Evolutionary conservation across 2,888 invertebrate species (phyloP).

Genomic region (Pasiphila rectangulata): DNA sequence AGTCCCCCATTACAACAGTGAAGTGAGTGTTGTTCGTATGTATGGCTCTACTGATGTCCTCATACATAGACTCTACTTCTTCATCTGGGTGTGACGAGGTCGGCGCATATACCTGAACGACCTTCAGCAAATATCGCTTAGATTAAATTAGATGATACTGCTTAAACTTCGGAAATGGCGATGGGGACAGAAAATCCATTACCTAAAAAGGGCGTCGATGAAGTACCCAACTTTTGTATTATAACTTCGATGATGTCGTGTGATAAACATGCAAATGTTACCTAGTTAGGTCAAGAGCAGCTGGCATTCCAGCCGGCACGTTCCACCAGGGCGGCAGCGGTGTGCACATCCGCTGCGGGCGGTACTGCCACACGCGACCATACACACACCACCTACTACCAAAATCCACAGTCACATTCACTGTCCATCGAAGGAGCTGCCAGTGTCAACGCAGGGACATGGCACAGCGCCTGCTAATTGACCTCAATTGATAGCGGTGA

Average conservation of each 20-base stretch:
- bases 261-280: constrained; percentile 42
- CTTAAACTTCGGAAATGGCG: too few relatives aligned
- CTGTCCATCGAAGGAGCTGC: constrained; percentile 52
- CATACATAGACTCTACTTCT: too few relatives aligned
- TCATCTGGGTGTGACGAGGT: too few relatives aligned
- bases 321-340: constrained; percentile 73
- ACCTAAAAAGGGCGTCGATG: too few relatives aligned
- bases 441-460: constrained; percentile 72
- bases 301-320: constrained; percentile 77
- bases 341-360: constrained; percentile 76
- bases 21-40: too few relatives aligned
- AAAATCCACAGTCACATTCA: constrained; percentile 60
- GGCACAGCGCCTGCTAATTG: constrained; percentile 62
- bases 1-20: too few relatives aligned
- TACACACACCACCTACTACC: constrained; percentile 43
- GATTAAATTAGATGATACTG: too few relatives aligned
- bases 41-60: too few relatives aligned
- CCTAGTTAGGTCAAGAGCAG: constrained; percentile 80
- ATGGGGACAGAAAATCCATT: too few relatives aligned
- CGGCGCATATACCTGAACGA: too few relatives aligned
- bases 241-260: constrained; percentile 15
- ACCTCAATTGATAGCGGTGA: constrained; percentile 67
- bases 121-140: too few relatives aligned
- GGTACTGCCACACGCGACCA: constrained; percentile 50
- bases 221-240: too few relatives aligned